Evolutionary conservation across 1,140 invertebrate genomes (phyloP).

Genomic region (Papilio dardanus): DNA sequence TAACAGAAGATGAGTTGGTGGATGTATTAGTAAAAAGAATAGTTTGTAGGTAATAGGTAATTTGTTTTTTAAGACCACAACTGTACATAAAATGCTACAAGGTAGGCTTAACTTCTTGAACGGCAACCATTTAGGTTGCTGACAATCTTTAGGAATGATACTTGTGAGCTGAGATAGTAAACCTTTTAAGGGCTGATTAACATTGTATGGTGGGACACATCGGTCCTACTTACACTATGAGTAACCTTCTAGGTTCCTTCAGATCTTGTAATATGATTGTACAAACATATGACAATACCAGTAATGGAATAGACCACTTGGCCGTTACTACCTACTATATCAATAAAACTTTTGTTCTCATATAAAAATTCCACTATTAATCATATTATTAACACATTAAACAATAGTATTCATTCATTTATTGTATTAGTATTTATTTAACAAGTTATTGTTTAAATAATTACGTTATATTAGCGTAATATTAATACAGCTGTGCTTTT

Average conservation of each 20-base stretch:
- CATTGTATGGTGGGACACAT: no score
- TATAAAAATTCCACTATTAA: slow-evolving; percentile 18
- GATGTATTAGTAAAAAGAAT: no score
- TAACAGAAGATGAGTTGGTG: neutral
- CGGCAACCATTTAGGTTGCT: no score
- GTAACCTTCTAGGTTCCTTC: neutral
- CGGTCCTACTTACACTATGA: neutral
- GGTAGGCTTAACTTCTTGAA: no score
- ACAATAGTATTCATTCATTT: slow-evolving; percentile 9
- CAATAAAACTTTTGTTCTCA: neutral
- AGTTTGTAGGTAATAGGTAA: no score
- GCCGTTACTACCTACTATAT: neutral
- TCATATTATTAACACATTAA: neutral
- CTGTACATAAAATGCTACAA: no score
- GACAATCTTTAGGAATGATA: neutral
- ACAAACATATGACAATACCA: neutral
- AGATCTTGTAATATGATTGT: neutral
- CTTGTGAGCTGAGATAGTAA: neutral
- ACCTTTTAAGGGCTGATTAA: no score
- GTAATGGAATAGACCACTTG: neutral
- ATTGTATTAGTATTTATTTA: neutral
- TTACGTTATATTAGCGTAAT: neutral
- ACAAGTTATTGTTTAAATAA: slow-evolving; percentile 1
- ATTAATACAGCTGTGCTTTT: neutral
- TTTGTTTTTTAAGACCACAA: no score